Evolutionary conservation across 2,888 invertebrate genomes (phyloP), one percentile per base, ranked within the genome.

Genomic region (Drosophila nr. medialis): DNA sequence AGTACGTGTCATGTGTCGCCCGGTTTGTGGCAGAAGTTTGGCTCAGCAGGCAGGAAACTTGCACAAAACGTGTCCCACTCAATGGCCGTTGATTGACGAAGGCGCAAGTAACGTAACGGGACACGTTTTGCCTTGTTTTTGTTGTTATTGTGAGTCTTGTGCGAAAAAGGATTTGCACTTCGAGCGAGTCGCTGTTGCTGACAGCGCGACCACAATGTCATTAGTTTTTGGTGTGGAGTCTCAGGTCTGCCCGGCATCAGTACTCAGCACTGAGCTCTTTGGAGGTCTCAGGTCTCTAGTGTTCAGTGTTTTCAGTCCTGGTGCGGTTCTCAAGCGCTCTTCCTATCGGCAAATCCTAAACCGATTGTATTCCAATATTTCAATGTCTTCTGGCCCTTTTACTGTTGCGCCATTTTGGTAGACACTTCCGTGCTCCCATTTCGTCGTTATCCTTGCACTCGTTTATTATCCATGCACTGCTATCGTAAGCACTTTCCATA

Each of bases 351-450:
- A 54, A 54, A 51, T 61, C 60, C 77, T 76, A 81, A 84, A 80
- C 85, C 87, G 81, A 86, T 86, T 86, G 86, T 87, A 79, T 89
- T 90, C 90, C 85, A 87, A 86, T 90, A 90, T 90, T 90, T 90
- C 90, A 90, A 76, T 81, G 90, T 89, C 87, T 78, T 68, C 54
- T 29, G 65, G 27, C 72, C 68, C 83, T 66, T 67, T 70, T 60
- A 62, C 81, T 81, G 72, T 75, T 84, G 82, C 87, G 59, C 85
- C 82, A 87, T 77, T 89, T 83, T 64, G 69, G 71, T 62, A 76
- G 72, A 64, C 60, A 66, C 72, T 71, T 76, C 68, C 64, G 60
- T 59, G 36, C 61, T 53, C 42, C 61, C 59, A 61, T 64, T 69
- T 63, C 54, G 53, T 82, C 82, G 87, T 90, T 86, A 89, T 89